A percentile compares a stretch with the other conserved stretches of the same genome.
Evolutionary conservation across 2,888 invertebrate genomes (phyloP).

Genomic region (Eilema sororculum): DNA sequence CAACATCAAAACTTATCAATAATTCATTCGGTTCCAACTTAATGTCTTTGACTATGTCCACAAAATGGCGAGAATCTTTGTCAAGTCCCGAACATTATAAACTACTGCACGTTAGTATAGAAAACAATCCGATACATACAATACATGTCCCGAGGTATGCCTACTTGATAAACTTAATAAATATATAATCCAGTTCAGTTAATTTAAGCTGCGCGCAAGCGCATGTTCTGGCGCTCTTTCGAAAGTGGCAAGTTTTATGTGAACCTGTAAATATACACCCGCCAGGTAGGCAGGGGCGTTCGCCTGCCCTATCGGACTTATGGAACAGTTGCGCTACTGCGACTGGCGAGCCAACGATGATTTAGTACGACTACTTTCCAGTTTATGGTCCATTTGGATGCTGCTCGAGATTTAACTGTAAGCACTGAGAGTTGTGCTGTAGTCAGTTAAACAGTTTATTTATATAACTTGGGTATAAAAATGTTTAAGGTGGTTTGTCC

Average conservation of each 20-base stretch:
- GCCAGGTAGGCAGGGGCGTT: not conserved
- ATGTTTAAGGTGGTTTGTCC: no score
- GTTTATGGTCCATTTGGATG: slow-evolving; percentile 12
- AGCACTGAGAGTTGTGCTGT: not conserved
- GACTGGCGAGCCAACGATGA: slow-evolving; percentile 15
- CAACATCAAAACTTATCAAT: no score
- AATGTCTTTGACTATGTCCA: no score
- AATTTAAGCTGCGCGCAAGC: not conserved
- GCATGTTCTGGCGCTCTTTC: not conserved
- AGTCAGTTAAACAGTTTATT: not conserved
- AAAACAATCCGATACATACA: no score
- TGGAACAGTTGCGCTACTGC: slow-evolving; percentile 10
- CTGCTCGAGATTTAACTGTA: not conserved
- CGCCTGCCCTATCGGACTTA: not conserved
- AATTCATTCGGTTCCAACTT: no score
- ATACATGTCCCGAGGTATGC: no score
- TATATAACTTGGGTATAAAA: no score
- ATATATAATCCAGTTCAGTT: not conserved
- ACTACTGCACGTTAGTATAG: no score
- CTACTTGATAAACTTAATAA: not conserved
- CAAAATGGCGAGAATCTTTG: no score
- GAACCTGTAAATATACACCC: not conserved
- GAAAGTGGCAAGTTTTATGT: not conserved
- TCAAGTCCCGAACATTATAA: no score
- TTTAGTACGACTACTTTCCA: slow-evolving; percentile 12